Evolutionary conservation across 53 echinoderm and acorn worm species (phyloP), one percentile per base, ranked within the genome.

Genomic region (Luidia sarsii): DNA sequence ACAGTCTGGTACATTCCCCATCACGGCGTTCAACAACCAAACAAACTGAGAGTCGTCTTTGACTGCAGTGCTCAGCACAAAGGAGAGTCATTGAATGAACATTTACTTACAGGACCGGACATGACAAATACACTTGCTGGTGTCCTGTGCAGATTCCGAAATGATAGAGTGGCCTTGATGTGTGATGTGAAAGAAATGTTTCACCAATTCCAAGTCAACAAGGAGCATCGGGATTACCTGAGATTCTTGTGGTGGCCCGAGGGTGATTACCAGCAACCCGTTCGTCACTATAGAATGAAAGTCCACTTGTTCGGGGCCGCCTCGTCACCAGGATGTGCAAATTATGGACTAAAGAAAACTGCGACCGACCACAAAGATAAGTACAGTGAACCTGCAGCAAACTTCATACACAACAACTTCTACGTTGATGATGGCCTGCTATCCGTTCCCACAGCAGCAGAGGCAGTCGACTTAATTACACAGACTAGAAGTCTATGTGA

Each of bases 231-330:
- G 23, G 51, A 81, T 24, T 67, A 33, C 54, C 34, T 81, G 28
- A 31, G 81, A 19, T 83, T 70, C 31, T 48, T 81, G 23, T 67
- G 81, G 67, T 81, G 67, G 67, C 20, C n/a, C n/a, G 38, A 51
- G 16, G 64, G 50, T 1, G 81, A 66, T 28, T 14, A 19, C 10
- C 3, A 19, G n/a, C 31, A 16, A 25, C 37, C 19, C 4, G 31
- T 33, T 29, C 7, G 39, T 8, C 65, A 64, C 16, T 80, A 80
- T 31, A 9, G 69, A 2, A 82, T 82, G 82, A 52, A 3, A 24
- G 82, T 83, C 2, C 86, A 80, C 34, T 45, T 75, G 4, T 85
- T 85, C 79, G 67, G 57, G 22, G 86, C 86, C 14, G 75, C 45
- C 23, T 75, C 79, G 0, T 85, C 86, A 18, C 86, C 68, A 34